Evolutionary conservation across 2,888 invertebrate species (phyloP).

Genomic region (Leucoma salicis): DNA sequence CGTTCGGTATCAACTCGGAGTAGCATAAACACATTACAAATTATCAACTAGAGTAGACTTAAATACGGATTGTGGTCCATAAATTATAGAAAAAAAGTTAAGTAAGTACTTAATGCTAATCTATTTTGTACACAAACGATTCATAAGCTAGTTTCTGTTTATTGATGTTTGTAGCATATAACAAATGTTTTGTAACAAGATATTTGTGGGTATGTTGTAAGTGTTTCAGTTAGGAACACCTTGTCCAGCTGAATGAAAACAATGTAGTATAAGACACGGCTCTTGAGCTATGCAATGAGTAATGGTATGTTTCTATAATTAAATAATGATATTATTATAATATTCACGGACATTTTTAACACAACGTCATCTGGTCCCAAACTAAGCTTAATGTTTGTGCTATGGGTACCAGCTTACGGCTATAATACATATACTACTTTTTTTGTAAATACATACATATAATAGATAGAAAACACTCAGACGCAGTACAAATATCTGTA

Average conservation of each 20-base stretch:
- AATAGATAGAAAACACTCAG: no score
- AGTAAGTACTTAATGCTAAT: conserved; percentile 39
- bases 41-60: conserved; percentile 20
- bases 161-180: conserved; percentile 5
- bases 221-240: conserved; percentile 2
- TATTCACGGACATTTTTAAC: no score
- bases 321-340: no score
- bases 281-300: background rate
- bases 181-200: background rate
- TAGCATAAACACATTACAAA: conserved; percentile 28
- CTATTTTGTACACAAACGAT: conserved; percentile 39
- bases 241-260: background rate
- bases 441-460: no score
- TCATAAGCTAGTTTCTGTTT: conserved; percentile 38
- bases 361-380: no score
- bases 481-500: no score
- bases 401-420: no score
- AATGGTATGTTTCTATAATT: no score
- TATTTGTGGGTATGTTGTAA: background rate
- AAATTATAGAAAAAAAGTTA: conserved; percentile 23
- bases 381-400: no score
- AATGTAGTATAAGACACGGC: background rate
- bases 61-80: conserved; percentile 19
- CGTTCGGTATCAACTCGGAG: conserved; percentile 27
- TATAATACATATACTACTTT: no score